Conservation (phyloP, 2,888 invertebrate species). For the Agrotis clavis region DNA sequence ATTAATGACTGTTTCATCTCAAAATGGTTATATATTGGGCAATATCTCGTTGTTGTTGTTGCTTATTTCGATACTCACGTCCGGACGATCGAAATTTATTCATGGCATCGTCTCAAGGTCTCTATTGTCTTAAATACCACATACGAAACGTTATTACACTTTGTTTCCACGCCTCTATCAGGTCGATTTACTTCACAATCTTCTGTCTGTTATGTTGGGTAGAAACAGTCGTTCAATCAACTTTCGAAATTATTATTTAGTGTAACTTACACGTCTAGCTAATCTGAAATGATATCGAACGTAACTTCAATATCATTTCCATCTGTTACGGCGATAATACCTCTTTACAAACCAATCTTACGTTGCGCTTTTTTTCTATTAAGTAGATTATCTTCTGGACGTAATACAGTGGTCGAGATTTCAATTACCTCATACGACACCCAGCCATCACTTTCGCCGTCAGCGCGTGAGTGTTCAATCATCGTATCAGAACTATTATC, state of each 20-base stretch:
- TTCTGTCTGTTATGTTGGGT: slow-evolving; percentile 12
- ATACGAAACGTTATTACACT: slow-evolving; percentile 71
- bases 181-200: slow-evolving; percentile 58
- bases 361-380: slow-evolving; percentile 34
- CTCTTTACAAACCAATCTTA: slow-evolving; percentile 49
- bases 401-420: slow-evolving; percentile 78
- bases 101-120: slow-evolving; percentile 78
- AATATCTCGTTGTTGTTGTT: slow-evolving; percentile 71
- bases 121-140: slow-evolving; percentile 81
- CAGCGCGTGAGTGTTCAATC: slow-evolving; percentile 79
- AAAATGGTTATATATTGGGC: slow-evolving; percentile 71
- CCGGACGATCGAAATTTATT: slow-evolving; percentile 72
- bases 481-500: slow-evolving; percentile 71
- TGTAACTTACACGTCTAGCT: slow-evolving; percentile 23
- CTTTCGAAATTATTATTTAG: slow-evolving; percentile 51
- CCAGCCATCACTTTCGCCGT: slow-evolving; percentile 82
- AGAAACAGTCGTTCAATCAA: slow-evolving; percentile 34
- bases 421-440: slow-evolving; percentile 77
- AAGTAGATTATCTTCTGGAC: slow-evolving; percentile 62
- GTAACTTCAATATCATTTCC: slow-evolving; percentile 42
- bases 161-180: slow-evolving; percentile 76
- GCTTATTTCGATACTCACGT: slow-evolving; percentile 69
- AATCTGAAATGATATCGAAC: slow-evolving; percentile 43
- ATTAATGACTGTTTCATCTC: slow-evolving; percentile 77
- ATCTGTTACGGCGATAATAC: slow-evolving; percentile 46